phyloP scores from a whole-genome alignment of 2,113 vertebrate genomes.

The Bombycilla garrulus region DNA sequence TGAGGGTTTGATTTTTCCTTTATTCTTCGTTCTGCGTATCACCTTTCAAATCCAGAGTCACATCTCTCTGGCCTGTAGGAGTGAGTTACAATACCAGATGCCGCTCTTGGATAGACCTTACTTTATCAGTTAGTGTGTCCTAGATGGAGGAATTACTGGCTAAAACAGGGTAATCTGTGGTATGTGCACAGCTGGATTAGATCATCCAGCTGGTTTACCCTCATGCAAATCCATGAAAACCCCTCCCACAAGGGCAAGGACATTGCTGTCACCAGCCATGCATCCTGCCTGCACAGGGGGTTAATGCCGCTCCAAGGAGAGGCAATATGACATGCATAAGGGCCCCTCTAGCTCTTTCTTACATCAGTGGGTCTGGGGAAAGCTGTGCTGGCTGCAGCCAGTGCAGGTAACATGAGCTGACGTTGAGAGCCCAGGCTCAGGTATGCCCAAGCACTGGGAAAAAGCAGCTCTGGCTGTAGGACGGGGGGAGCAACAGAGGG shows the following conservation, averaged over 20 bases:
- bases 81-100: not conserved
- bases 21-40: not conserved
- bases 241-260: not conserved
- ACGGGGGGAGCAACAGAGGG: not conserved
- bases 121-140: not conserved
- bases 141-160: not conserved
- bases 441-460: not conserved
- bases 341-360: not conserved
- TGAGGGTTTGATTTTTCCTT: not conserved
- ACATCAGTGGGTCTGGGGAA: not conserved
- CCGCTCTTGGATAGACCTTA: not conserved
- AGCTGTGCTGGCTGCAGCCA: not conserved
- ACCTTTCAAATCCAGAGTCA: not conserved
- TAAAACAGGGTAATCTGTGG: not conserved
- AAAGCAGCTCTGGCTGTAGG: not conserved
- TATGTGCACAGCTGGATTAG: not conserved
- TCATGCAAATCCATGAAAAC: not conserved
- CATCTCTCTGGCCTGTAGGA: not conserved
- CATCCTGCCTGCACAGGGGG: not conserved
- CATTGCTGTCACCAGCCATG: not conserved
- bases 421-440: not conserved
- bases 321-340: rapidly evolving
- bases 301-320: not conserved
- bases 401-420: rapidly evolving
- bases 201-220: not conserved